Base-by-base conservation (phyloP, 1,140 invertebrate species). In the Metaphire vulgaris region DNA sequence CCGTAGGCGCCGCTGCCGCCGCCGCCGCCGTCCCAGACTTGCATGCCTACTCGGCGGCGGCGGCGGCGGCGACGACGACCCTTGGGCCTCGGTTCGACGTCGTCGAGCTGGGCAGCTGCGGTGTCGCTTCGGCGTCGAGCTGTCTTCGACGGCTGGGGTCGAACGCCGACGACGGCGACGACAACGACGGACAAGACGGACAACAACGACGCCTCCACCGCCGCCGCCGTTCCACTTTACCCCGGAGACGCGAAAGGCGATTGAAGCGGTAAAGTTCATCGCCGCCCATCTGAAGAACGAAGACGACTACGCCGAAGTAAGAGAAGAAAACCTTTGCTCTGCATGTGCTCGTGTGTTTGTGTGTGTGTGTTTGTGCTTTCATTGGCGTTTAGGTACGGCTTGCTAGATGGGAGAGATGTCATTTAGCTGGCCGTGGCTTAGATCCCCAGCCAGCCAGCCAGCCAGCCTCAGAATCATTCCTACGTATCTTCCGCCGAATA, bases 281-380 rank as follows among this genome's bases (percentile, higher is more conserved):
- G 86, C 85, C 2, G 82, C 85, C n/a, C 87, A 88, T 77, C 81
- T 85, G 78, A 85, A 85, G 76, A 70, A 78, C 21, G 81, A 85
- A 74, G 85, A 85, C 78, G 81, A 78, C 71, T 96, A 97, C 82
- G 97, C 97, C 86, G 96, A 98, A 90, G 95, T 96, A 86, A 85
- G 83, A 31, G 29, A 66, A 66, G n/a, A 28, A 21, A 1, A 2
- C 29, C 29, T 66, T 66, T 66, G 29, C 1, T 28, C 29, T 1
- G 0, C 65, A 66, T n/a, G n/a, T n/a, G n/a, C n/a, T n/a, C n/a
- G n/a, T n/a, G n/a, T n/a, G n/a, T n/a, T n/a, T n/a, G n/a, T n/a
- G n/a, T n/a, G n/a, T n/a, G n/a, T n/a, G n/a, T n/a, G n/a, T n/a
- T n/a, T n/a, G n/a, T n/a, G n/a, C n/a, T n/a, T n/a, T n/a, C n/a